Evolutionary conservation across 1,140 invertebrate species (phyloP).

Genomic region (Augochlora pura): DNA sequence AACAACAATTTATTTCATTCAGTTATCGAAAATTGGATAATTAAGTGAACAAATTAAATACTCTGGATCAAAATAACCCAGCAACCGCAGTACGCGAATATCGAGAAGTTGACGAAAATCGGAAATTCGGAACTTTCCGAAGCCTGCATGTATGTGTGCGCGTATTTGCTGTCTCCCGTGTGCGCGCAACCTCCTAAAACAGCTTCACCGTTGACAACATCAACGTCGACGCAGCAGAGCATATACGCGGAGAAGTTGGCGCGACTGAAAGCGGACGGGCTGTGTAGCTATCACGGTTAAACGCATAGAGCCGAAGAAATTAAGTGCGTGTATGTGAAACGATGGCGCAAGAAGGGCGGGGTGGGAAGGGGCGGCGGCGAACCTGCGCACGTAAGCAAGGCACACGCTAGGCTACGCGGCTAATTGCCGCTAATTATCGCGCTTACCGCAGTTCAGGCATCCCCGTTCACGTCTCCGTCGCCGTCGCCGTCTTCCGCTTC

Average conservation of each 20-base stretch:
- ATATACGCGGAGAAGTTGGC: not conserved
- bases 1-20: no score
- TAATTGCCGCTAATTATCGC: constrained; percentile 79
- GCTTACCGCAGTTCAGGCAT: constrained; percentile 71
- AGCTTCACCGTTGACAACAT: not conserved
- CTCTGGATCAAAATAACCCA: no score
- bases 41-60: no score
- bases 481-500: constrained; percentile 22
- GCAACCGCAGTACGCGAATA: no score
- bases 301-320: constrained; percentile 24
- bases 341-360: not conserved
- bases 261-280: not conserved
- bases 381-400: constrained; percentile 63
- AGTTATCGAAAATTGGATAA: no score
- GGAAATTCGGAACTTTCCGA: no score
- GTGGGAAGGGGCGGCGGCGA: constrained; percentile 33
- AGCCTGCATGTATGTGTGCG: no score
- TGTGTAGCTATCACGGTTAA: constrained; percentile 8
- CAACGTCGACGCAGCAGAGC: not conserved
- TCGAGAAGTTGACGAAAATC: no score
- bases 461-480: constrained; percentile 44
- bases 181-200: no score
- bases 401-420: constrained; percentile 66
- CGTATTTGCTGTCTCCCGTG: no score
- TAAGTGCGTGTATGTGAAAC: constrained; percentile 23